Evolutionary conservation across 2,888 invertebrate species (phyloP).

Genomic region (Branchipolynoe longqiensis): DNA sequence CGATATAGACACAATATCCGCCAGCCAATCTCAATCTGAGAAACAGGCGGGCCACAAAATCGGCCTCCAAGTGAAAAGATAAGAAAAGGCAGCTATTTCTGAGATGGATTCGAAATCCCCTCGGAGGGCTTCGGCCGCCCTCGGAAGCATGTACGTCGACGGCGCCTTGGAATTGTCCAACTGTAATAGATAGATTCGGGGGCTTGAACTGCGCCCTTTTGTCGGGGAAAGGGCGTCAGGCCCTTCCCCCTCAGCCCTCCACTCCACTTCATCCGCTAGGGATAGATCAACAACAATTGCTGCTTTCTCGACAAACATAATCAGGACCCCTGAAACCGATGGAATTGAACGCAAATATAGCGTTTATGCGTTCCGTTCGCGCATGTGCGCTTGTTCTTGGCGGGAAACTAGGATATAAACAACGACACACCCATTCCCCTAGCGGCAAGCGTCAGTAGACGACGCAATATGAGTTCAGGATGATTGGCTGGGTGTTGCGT

Average conservation of each 20-base stretch:
- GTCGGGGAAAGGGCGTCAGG: neutral
- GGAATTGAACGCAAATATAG: neutral
- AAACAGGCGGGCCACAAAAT: slow-evolving; percentile 14
- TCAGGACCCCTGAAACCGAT: neutral
- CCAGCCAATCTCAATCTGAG: slow-evolving; percentile 24
- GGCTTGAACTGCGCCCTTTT: neutral
- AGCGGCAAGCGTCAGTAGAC: too few species aligned
- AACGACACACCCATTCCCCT: too few species aligned
- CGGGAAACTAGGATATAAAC: too few species aligned
- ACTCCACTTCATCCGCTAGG: too few species aligned
- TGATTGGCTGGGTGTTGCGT: too few species aligned
- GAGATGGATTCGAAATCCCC: neutral
- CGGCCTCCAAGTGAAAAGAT: slow-evolving; percentile 40
- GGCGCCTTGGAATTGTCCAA: slow-evolving; percentile 22
- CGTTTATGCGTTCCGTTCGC: too few species aligned
- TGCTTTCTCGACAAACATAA: slow-evolving; percentile 8
- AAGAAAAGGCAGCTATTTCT: neutral
- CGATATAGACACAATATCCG: slow-evolving; percentile 45
- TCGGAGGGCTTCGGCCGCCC: neutral
- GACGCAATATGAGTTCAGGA: too few species aligned
- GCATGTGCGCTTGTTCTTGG: too few species aligned
- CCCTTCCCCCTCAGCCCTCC: neutral
- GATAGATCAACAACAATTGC: slow-evolving; percentile 18
- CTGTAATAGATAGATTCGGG: slow-evolving; percentile 26
- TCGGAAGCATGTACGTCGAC: neutral